A percentile compares a stretch with the other conserved stretches of the same genome.
These are phyloP conservation scores for Phortica magna DNA, from an alignment of 2,888 invertebrate species.

Conservation along the genomic window DNA sequence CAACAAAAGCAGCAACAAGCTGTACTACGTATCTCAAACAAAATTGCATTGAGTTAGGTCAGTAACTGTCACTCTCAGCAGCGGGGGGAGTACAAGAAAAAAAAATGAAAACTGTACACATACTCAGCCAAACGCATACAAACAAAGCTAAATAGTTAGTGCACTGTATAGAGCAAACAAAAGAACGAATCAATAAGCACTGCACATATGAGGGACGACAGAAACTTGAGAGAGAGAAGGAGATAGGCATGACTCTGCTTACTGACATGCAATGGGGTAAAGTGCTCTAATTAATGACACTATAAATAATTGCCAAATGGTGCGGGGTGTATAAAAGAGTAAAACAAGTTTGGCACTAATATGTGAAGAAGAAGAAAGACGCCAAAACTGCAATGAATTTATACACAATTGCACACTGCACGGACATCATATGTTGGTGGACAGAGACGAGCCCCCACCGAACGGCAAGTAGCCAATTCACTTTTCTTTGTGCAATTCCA, in stretches of 20 bases:
- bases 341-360: slow-evolving; percentile 12
- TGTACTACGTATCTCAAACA: slow-evolving; percentile 57
- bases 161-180: neutral
- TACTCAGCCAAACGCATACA: slow-evolving; percentile 44
- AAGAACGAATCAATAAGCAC: neutral
- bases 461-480: slow-evolving; percentile 54
- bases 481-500: slow-evolving; percentile 72
- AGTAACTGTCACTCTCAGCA: slow-evolving; percentile 57
- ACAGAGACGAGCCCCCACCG: slow-evolving; percentile 12
- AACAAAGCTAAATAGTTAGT: slow-evolving; percentile 36
- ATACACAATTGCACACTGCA: slow-evolving; percentile 64
- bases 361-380: neutral
- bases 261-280: slow-evolving; percentile 47
- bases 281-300: slow-evolving; percentile 63
- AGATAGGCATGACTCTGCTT: too few relatives aligned
- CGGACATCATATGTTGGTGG: neutral
- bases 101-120: slow-evolving; percentile 37
- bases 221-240: too few relatives aligned
- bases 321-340: slow-evolving; percentile 43
- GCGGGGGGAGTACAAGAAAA: slow-evolving; percentile 2
- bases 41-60: slow-evolving; percentile 74
- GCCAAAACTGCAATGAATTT: slow-evolving; percentile 56
- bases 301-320: slow-evolving; percentile 49
- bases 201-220: neutral
- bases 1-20: too few relatives aligned